Conservation (phyloP, 1,140 invertebrate genomes). For the Hycleus cichorii region DNA sequence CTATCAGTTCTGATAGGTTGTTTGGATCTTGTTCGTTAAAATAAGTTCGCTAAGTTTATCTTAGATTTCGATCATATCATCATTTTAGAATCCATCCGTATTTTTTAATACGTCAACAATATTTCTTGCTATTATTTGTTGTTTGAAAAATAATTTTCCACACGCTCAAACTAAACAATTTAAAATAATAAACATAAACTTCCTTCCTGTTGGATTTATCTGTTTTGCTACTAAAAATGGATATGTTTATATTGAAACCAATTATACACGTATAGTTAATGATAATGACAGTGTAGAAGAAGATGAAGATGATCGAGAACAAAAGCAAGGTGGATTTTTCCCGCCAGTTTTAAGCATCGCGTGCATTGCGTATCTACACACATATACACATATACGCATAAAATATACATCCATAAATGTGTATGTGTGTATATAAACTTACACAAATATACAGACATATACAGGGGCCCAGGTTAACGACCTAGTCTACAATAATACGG, state of each 20-base stretch:
- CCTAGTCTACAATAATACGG: slow-evolving; percentile 24
- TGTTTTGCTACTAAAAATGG: not conserved
- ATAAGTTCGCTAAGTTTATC: too few relatives aligned
- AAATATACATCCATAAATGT: not conserved
- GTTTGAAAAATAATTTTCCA: slow-evolving; percentile 21
- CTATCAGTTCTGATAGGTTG: too few relatives aligned
- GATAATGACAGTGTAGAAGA: slow-evolving; percentile 5
- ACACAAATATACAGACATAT: slow-evolving; percentile 9
- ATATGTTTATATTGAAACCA: not conserved
- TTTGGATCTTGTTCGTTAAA: too few relatives aligned
- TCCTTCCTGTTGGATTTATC: slow-evolving; percentile 19
- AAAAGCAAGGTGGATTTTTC: slow-evolving; percentile 26
- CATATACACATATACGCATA: slow-evolving; percentile 13
- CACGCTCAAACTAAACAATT: slow-evolving; percentile 23
- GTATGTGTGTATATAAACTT: not conserved
- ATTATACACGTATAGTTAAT: not conserved
- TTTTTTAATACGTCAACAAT: too few relatives aligned
- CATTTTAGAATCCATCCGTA: too few relatives aligned
- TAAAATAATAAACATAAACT: slow-evolving; percentile 30
- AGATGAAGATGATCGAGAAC: slow-evolving; percentile 13
- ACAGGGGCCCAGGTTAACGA: slow-evolving; percentile 30
- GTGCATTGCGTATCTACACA: slow-evolving; percentile 30
- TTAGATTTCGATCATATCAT: too few relatives aligned
- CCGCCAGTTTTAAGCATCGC: slow-evolving; percentile 29
- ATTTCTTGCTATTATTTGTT: too few relatives aligned